Evolutionary conservation across 2,888 invertebrate genomes (phyloP), one percentile per base, ranked within the genome.

Genomic region (Hemithea aestivaria): DNA sequence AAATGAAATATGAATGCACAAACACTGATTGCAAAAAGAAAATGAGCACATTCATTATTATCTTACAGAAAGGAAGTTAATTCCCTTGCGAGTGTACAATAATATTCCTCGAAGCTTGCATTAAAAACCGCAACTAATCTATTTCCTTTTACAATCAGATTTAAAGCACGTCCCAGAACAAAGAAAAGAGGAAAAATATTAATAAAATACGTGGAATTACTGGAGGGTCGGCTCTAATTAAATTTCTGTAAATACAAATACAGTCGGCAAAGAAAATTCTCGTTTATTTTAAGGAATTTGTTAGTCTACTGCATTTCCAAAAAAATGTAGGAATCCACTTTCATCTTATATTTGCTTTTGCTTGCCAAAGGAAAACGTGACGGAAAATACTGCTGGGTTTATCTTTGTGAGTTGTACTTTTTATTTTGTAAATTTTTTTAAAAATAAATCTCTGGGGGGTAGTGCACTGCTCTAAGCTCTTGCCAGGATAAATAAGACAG

Each of bases 231-330:
- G 52, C 49, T 61, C 65, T 73, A 76, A 77, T 77, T 72, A 73
- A 67, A 71, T 73, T 70, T 69, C 56, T 57, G 65, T 61, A 63
- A 69, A 72, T 65, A 69, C 53, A 63, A 69, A 72, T 65, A 69
- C 53, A 27, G 52, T 46, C 50, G 58, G 64, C 62, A 64, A 58
- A 52, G 49, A 51, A 62, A 61, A 60, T 60, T 58, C 57, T 56
- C 50, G 59, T 67, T 68, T 66, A 54, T 58, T 61, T 64, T 61
- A 10, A 31, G 51, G 55, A 51, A 56, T 56, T 60, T 59, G 50
- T 69, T 65, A 64, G 56, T 54, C 48, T 52, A 56, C 53, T 62
- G 56, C 57, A 52, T 57, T 60, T 45, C 29, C 45, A 27, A 37
- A 42, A 44, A 22, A 20, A 23, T 31, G 32, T 48, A 52, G 49